Evolutionary conservation across 2,797 vertebrate species (phyloP).

Genomic region (Strix occidentalis): DNA sequence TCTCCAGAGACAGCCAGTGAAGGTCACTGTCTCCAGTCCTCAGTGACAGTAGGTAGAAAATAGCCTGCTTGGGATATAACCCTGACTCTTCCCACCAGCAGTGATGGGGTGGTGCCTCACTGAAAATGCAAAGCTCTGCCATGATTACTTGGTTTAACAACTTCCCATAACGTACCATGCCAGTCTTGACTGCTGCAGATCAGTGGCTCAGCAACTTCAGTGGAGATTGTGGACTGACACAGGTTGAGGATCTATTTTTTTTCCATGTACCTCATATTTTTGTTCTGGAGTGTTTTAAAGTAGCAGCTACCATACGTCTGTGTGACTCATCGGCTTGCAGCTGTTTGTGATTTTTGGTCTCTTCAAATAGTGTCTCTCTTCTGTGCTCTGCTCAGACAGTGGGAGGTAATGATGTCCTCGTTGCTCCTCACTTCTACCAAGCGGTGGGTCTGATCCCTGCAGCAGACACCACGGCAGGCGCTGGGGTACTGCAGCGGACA

Average conservation of each 20-base stretch:
- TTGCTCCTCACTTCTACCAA: neutral
- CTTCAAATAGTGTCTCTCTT: neutral
- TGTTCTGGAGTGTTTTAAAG: neutral
- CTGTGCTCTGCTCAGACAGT: conserved; percentile 1
- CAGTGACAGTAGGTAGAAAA: neutral
- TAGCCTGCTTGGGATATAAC: neutral
- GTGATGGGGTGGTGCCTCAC: neutral
- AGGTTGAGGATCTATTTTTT: neutral
- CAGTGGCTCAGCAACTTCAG: neutral
- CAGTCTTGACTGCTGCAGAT: neutral
- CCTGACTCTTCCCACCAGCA: neutral
- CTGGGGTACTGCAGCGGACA: neutral
- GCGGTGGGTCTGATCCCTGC: neutral
- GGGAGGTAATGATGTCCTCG: neutral
- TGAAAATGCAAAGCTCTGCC: neutral
- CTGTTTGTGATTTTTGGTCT: conserved; percentile 7
- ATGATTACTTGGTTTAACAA: neutral
- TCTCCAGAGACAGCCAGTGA: neutral
- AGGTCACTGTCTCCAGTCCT: neutral
- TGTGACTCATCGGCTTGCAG: conserved; percentile 6
- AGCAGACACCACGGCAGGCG: rapidly evolving
- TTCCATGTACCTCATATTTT: neutral
- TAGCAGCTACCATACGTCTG: neutral
- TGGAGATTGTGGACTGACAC: neutral
- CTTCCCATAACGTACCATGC: rapidly evolving